Conservation (phyloP, 2,888 invertebrate species). For the Apodemia hepburni region DNA sequence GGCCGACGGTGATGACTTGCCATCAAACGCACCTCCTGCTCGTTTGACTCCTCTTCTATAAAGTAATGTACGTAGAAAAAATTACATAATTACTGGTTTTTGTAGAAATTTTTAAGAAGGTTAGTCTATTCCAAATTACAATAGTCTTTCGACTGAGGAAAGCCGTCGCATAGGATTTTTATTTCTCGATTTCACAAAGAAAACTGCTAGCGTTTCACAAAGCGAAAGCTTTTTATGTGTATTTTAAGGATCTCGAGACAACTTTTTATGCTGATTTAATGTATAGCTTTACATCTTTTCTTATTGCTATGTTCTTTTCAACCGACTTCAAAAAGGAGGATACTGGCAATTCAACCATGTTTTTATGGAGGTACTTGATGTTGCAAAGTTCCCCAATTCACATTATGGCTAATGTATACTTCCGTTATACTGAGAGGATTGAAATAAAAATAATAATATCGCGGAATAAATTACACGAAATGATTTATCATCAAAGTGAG, state of each 20-base stretch:
- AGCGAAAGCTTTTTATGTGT: slow-evolving; percentile 18
- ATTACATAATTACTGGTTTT: too few relatives aligned
- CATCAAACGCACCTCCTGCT: too few relatives aligned
- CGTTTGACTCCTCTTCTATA: too few relatives aligned
- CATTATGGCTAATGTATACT: background rate
- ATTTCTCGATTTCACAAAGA: slow-evolving; percentile 35
- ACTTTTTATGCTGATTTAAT: slow-evolving; percentile 15
- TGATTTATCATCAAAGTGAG: too few relatives aligned
- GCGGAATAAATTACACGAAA: too few relatives aligned
- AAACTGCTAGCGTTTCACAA: slow-evolving; percentile 29
- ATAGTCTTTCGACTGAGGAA: slow-evolving; percentile 43
- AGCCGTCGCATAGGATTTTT: slow-evolving; percentile 55
- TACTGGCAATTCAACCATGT: background rate
- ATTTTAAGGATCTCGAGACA: slow-evolving; percentile 15
- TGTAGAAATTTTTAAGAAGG: background rate
- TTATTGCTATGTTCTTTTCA: slow-evolving; percentile 8
- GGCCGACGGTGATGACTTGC: too few relatives aligned
- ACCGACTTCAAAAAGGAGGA: background rate
- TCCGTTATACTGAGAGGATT: too few relatives aligned
- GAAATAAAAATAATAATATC: too few relatives aligned
- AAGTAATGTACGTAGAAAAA: too few relatives aligned
- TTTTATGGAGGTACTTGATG: background rate
- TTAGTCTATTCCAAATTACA: background rate
- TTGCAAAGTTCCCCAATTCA: background rate
- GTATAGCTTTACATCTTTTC: slow-evolving; percentile 8